Evolutionary conservation across 2,797 vertebrate genomes (phyloP).

Genomic region (Lacerta bilineata): DNA sequence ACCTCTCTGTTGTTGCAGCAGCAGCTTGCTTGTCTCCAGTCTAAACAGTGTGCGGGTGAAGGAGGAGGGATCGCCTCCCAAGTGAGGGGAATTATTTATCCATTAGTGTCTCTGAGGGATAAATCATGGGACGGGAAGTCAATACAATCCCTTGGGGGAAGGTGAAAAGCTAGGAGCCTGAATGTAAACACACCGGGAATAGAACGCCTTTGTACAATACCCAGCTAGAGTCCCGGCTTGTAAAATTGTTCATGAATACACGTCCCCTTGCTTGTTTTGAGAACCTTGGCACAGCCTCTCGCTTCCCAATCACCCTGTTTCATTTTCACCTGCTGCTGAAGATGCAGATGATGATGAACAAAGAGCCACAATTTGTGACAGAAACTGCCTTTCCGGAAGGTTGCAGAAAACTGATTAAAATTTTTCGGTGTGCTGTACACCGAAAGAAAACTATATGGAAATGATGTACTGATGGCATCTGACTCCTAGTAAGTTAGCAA

Average conservation of each 20-base stretch:
- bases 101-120: slow-evolving; percentile 21
- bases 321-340: neutral
- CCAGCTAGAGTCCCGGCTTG: slow-evolving; percentile 6
- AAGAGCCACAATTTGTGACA: too few species aligned
- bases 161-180: slow-evolving; percentile 14
- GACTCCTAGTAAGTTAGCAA: too few species aligned
- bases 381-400: too few species aligned
- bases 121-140: slow-evolving; percentile 17
- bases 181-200: slow-evolving; percentile 30
- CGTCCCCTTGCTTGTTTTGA: neutral
- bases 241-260: slow-evolving; percentile 14
- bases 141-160: slow-evolving; percentile 2
- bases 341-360: neutral
- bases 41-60: neutral
- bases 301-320: neutral
- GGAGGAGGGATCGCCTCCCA: neutral
- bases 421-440: too few species aligned
- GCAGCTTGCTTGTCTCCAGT: neutral
- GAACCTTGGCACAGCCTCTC: neutral
- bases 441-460: too few species aligned
- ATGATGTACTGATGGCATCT: too few species aligned
- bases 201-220: neutral
- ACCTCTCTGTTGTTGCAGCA: neutral
- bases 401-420: too few species aligned
- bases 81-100: slow-evolving; percentile 30